Conservation (phyloP, 2,888 invertebrate genomes). For the Pseudococcus viburni region DNA sequence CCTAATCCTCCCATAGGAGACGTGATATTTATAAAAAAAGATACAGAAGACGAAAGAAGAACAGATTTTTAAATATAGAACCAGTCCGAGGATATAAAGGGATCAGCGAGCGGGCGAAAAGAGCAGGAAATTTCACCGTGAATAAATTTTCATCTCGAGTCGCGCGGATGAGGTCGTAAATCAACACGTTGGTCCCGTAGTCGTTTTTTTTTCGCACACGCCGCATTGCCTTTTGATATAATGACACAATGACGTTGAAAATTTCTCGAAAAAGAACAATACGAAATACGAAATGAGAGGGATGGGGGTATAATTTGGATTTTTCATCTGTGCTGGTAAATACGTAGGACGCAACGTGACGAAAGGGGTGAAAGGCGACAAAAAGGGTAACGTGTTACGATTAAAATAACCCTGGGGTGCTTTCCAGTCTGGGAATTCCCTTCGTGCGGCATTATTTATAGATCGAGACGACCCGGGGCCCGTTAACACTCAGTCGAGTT, state of each 20-base stretch:
- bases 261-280: neutral
- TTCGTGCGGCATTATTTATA: conserved; percentile 12
- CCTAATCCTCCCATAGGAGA: neutral
- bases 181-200: neutral
- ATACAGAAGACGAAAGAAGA: neutral
- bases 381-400: neutral
- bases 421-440: conserved; percentile 38
- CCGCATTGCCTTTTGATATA: neutral
- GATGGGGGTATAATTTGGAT: neutral
- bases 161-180: neutral
- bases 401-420: conserved; percentile 38
- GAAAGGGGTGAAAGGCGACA: neutral
- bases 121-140: neutral
- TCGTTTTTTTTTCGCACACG: neutral
- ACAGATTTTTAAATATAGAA: neutral
- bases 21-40: neutral
- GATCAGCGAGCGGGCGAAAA: neutral
- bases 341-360: neutral
- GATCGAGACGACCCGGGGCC: neutral
- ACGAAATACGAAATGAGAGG: neutral
- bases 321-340: neutral
- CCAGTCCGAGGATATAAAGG: neutral
- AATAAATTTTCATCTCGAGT: neutral
- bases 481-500: conserved; percentile 24
- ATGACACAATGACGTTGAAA: neutral